Conservation (phyloP, 1,140 invertebrate species). For the Hermetia illucens region DNA sequence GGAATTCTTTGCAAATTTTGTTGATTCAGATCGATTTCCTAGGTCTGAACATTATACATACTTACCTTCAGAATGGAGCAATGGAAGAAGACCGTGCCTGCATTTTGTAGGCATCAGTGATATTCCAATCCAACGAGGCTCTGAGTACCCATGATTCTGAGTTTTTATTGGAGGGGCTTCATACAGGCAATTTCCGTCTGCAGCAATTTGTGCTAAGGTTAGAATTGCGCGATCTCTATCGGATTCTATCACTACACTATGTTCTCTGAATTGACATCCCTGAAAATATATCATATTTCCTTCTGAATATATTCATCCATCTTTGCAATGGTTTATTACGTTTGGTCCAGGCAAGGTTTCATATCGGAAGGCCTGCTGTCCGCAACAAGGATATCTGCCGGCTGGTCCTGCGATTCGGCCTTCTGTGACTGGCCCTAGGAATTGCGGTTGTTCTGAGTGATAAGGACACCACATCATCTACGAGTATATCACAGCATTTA, state of each 20-base stretch:
- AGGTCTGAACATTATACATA: not conserved
- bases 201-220: slow-evolving; percentile 23
- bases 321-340: slow-evolving; percentile 9
- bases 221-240: slow-evolving; percentile 27
- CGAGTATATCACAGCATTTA: slow-evolving; percentile 3
- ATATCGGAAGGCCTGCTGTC: slow-evolving; percentile 64
- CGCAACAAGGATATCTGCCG: slow-evolving; percentile 72
- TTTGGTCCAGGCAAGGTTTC: slow-evolving; percentile 41
- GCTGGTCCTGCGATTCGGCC: slow-evolving; percentile 42
- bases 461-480: slow-evolving; percentile 62
- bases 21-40: not conserved
- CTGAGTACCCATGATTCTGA: slow-evolving; percentile 16
- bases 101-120: slow-evolving; percentile 22
- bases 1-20: not conserved
- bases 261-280: slow-evolving; percentile 29
- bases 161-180: slow-evolving; percentile 15
- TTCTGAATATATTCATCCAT: not conserved
- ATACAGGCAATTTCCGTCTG: slow-evolving; percentile 18
- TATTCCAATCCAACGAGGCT: slow-evolving; percentile 20
- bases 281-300: slow-evolving; percentile 5
- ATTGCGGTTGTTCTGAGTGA: slow-evolving; percentile 61
- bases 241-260: slow-evolving; percentile 25
- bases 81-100: slow-evolving; percentile 22
- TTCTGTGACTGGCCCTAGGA: slow-evolving; percentile 51
- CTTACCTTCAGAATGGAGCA: slow-evolving; percentile 23